These are phyloP conservation scores for Coenobita brevimanus DNA, from an alignment of 1,140 invertebrate species.

Conservation along the genomic window DNA sequence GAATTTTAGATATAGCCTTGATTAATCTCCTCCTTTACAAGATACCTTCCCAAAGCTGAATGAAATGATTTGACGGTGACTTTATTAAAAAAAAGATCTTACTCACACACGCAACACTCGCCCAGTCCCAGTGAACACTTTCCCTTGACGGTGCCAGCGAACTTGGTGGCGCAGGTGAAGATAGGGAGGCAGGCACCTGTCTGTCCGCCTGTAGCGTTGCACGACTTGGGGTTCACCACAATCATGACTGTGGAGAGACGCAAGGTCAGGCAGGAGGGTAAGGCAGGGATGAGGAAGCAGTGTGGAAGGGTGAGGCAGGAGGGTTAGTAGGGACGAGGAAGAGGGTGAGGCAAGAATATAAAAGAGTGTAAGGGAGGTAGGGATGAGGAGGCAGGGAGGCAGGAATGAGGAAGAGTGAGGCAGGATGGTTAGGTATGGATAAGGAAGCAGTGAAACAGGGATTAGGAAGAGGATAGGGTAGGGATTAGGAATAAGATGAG, in stretches of 20 bases:
- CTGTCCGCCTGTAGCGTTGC: background rate
- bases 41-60: background rate
- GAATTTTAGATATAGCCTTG: no score
- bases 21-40: background rate
- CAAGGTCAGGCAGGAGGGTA: background rate
- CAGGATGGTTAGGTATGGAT: background rate
- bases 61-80: background rate
- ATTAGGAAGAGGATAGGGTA: no score
- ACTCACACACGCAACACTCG: conserved; percentile 23
- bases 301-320: background rate
- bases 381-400: no score
- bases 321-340: background rate
- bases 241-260: background rate
- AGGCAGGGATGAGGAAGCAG: background rate
- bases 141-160: background rate
- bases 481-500: no score
- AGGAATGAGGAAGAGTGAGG: no score
- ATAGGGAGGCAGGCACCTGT: conserved; percentile 4
- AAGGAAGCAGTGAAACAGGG: no score
- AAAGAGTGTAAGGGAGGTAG: no score
- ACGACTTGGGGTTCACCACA: background rate
- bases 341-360: background rate
- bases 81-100: background rate
- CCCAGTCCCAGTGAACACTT: conserved; percentile 5
- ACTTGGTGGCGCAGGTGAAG: background rate